Conservation (phyloP, 2,888 invertebrate genomes). For the Coremacera marginata region DNA sequence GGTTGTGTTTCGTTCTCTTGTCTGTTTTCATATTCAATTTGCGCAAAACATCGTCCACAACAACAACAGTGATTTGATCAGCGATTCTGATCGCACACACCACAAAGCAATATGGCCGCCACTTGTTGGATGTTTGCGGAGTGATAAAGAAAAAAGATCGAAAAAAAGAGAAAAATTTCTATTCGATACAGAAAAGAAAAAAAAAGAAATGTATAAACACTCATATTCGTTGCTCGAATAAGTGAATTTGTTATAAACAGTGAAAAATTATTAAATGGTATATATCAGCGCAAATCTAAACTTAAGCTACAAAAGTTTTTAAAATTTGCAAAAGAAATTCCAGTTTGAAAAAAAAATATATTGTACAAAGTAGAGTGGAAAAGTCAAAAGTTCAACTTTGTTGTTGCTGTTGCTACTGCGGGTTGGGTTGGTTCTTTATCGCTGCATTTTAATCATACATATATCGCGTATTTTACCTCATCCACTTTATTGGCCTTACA, state of each 20-base stretch:
- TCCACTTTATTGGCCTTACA: neutral
- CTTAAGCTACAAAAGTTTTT: no score
- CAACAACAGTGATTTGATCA: slow-evolving; percentile 47
- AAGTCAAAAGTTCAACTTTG: slow-evolving; percentile 40
- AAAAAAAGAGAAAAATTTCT: slow-evolving; percentile 32
- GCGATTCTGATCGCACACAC: slow-evolving; percentile 38
- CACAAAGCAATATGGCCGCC: slow-evolving; percentile 67
- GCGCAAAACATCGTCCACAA: slow-evolving; percentile 42
- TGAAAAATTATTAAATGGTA: slow-evolving; percentile 6
- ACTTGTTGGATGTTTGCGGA: slow-evolving; percentile 65
- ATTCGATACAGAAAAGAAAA: slow-evolving; percentile 27
- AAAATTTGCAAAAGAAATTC: slow-evolving; percentile 10
- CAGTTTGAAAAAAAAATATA: slow-evolving; percentile 11
- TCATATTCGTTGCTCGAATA: neutral
- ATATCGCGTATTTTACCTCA: neutral
- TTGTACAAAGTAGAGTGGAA: slow-evolving; percentile 27
- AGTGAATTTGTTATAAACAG: slow-evolving; percentile 16
- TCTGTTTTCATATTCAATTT: slow-evolving; percentile 30
- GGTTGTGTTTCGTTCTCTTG: slow-evolving; percentile 20
- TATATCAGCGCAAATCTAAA: neutral
- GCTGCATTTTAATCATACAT: neutral
- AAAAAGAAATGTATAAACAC: slow-evolving; percentile 28
- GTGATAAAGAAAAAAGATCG: slow-evolving; percentile 37
- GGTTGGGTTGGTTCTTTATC: slow-evolving; percentile 11
- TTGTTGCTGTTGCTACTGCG: slow-evolving; percentile 44